Percentiles rank a stretch among this genome's conserved stretches.
Evolutionary conservation across 2,797 vertebrate species (phyloP).

Genomic region (Phrynocephalus guinanensis): DNA sequence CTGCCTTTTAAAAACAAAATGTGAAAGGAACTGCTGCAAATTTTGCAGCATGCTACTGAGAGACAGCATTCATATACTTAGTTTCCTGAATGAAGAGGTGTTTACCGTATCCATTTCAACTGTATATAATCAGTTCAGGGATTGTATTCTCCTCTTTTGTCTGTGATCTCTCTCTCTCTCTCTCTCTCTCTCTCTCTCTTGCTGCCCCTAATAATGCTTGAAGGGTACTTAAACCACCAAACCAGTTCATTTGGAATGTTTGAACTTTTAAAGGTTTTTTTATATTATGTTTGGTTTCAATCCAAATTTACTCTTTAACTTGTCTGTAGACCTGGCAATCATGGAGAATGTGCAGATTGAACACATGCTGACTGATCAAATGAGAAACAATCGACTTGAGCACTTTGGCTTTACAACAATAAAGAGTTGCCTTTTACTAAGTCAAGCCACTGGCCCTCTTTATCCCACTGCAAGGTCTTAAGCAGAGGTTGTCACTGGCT

Average conservation of each 20-base stretch:
- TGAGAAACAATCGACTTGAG: background rate
- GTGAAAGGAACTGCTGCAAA: conserved; percentile 78
- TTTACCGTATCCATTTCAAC: conserved; percentile 67
- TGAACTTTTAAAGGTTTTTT: conserved; percentile 25
- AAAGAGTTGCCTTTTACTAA: background rate
- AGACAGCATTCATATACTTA: conserved; percentile 70
- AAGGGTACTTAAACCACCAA: conserved; percentile 36
- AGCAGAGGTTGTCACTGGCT: background rate
- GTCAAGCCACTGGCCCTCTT: background rate
- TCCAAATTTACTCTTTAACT: background rate
- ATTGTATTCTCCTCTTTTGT: conserved; percentile 11
- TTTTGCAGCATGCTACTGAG: conserved; percentile 82
- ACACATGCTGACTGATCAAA: conserved; percentile 74
- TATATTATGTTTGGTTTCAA: background rate
- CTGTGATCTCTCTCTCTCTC: background rate
- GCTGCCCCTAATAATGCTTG: conserved; percentile 64
- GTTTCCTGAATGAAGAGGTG: conserved; percentile 65
- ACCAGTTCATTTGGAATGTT: background rate
- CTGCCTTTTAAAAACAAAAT: conserved; percentile 69
- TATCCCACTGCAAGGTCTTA: background rate
- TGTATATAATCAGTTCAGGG: conserved; percentile 54
- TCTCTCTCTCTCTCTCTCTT: conserved; percentile 39
- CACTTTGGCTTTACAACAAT: background rate
- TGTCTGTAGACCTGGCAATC: background rate
- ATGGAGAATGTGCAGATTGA: conserved; percentile 54